A percentile compares a stretch with the other conserved stretches of the same genome.
Evolutionary conservation across 2,888 invertebrate genomes (phyloP).

Genomic region (Tanytarsus gracilentus): DNA sequence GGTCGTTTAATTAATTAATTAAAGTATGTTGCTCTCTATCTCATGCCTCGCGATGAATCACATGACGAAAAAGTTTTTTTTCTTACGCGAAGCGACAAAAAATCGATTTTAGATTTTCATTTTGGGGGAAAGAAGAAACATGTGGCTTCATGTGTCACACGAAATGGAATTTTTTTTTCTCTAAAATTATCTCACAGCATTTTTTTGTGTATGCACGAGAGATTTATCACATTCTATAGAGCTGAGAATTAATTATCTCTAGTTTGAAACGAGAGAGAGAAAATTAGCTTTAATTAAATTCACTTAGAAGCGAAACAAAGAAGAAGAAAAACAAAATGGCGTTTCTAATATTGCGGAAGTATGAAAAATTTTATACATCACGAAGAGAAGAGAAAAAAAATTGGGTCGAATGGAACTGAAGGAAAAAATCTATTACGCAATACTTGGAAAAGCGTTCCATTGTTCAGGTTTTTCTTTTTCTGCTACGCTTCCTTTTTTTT

Average conservation of each 20-base stretch:
- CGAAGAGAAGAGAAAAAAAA: slow-evolving; percentile 14
- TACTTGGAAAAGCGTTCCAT: not conserved
- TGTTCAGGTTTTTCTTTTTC: not conserved
- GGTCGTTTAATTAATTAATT: slow-evolving; percentile 11
- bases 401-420: slow-evolving; percentile 27
- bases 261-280: no score
- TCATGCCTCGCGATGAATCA: slow-evolving; percentile 20
- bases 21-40: not conserved
- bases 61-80: slow-evolving; percentile 23
- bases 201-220: no score
- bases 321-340: slow-evolving; percentile 27
- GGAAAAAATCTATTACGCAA: slow-evolving; percentile 26
- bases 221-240: no score
- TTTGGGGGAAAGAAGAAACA: slow-evolving; percentile 2
- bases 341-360: slow-evolving; percentile 28
- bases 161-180: no score
- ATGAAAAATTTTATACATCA: slow-evolving; percentile 21
- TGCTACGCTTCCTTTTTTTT: not conserved
- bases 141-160: slow-evolving; percentile 6
- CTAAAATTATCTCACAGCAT: no score
- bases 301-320: slow-evolving; percentile 8
- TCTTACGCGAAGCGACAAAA: not conserved
- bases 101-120: not conserved
- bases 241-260: no score
- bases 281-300: slow-evolving; percentile 3